A percentile compares a stretch with the other conserved stretches of the same genome.
phyloP scores from a whole-genome alignment of 2,888 invertebrate genomes.

The Cabera pusaria region DNA sequence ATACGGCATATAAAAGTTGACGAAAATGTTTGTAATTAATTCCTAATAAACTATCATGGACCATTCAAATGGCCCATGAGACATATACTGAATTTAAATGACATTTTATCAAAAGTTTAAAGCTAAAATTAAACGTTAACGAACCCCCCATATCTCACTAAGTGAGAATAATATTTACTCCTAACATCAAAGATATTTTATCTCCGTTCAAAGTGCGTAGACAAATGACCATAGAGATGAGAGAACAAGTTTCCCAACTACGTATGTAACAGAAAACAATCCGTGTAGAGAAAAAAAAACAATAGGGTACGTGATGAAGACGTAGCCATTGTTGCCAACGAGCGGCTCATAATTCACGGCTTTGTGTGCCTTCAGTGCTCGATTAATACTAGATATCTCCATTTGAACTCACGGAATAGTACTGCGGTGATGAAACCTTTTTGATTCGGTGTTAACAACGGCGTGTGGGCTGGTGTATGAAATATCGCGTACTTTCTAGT shows the following conservation, averaged over 20 bases:
- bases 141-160: slow-evolving; percentile 32
- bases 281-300: slow-evolving; percentile 77
- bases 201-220: slow-evolving; percentile 44
- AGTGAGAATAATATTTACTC: slow-evolving; percentile 31
- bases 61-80: too few species aligned
- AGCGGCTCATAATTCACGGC: slow-evolving; percentile 80
- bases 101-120: too few species aligned
- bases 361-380: slow-evolving; percentile 77
- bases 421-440: slow-evolving; percentile 81
- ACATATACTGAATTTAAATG: too few species aligned
- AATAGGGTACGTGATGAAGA: slow-evolving; percentile 81
- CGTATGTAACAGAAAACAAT: slow-evolving; percentile 74
- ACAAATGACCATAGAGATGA: slow-evolving; percentile 64
- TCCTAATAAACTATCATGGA: too few species aligned
- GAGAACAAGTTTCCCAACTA: slow-evolving; percentile 73
- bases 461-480: slow-evolving; percentile 52
- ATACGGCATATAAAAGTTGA: too few species aligned
- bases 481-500: slow-evolving; percentile 31
- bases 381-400: slow-evolving; percentile 83
- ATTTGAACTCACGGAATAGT: slow-evolving; percentile 71
- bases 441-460: slow-evolving; percentile 67
- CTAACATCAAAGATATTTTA: slow-evolving; percentile 39
- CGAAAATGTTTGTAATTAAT: too few species aligned
- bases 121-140: slow-evolving; percentile 4
- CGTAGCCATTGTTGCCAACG: slow-evolving; percentile 81